Evolutionary conservation across 2,113 vertebrate genomes (phyloP).

Genomic region (Clarias magur): DNA sequence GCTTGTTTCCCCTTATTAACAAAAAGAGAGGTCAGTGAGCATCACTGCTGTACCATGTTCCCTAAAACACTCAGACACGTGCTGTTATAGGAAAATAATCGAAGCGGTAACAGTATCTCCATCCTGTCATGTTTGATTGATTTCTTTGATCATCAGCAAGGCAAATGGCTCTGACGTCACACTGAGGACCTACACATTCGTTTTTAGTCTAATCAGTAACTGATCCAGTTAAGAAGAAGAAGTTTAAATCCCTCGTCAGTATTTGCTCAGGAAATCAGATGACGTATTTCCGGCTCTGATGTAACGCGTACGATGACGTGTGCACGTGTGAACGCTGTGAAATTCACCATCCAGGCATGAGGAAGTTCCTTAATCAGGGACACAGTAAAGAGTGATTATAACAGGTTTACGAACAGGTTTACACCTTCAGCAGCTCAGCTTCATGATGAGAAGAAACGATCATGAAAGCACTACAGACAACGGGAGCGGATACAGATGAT

Average conservation of each 20-base stretch:
- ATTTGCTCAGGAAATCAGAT: background rate
- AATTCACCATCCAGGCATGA: background rate
- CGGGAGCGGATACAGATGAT: too few relatives aligned
- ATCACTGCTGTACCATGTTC: background rate
- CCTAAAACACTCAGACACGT: background rate
- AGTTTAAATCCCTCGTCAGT: background rate
- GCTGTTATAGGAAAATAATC: background rate
- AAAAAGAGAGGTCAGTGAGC: background rate
- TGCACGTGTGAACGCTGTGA: background rate
- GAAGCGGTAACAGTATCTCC: background rate
- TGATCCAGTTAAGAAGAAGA: background rate
- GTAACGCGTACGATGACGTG: background rate
- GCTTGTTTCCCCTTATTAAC: too few relatives aligned
- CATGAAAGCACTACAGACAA: background rate
- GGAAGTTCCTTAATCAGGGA: background rate
- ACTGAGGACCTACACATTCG: background rate
- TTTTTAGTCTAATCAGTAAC: background rate
- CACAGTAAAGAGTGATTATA: background rate
- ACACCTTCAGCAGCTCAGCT: background rate
- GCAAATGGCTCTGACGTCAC: background rate
- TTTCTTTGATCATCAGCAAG: background rate
- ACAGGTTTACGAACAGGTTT: background rate
- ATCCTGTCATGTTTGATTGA: background rate
- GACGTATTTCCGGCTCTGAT: background rate
- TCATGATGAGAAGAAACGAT: background rate